Percentiles rank a stretch among this genome's conserved stretches.
Conservation (phyloP, 2,797 vertebrate genomes). For the Geotrypetes seraphini region DNA sequence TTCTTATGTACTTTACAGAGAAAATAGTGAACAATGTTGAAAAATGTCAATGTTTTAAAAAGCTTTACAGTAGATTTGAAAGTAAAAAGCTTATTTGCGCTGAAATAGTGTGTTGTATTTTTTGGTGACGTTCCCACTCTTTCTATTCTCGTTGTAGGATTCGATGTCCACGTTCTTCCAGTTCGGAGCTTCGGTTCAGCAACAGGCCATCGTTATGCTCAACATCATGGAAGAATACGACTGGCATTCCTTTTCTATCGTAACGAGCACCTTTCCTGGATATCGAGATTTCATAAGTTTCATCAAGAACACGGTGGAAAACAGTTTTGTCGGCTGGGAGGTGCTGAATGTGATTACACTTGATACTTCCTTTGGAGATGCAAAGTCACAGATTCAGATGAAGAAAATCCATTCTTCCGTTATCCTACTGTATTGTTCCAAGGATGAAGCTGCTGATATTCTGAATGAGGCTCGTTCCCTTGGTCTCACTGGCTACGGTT, state of each 20-base stretch:
- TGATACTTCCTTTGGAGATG: slow-evolving; percentile 82
- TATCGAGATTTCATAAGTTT: slow-evolving; percentile 92
- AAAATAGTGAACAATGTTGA: too few relatives aligned
- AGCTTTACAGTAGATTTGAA: too few relatives aligned
- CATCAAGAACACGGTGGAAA: slow-evolving; percentile 90
- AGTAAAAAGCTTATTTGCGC: too few relatives aligned
- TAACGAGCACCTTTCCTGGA: slow-evolving; percentile 92
- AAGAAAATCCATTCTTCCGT: slow-evolving; percentile 95
- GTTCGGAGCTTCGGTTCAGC: slow-evolving; percentile 94
- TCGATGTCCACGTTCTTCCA: slow-evolving; percentile 94
- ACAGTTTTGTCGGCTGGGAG: slow-evolving; percentile 96
- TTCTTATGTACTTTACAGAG: too few relatives aligned
- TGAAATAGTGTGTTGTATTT: too few relatives aligned
- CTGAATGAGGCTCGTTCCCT: slow-evolving; percentile 89
- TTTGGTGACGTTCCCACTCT: too few relatives aligned
- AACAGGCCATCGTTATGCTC: slow-evolving; percentile 88
- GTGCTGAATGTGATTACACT: slow-evolving; percentile 84
- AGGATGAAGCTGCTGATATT: slow-evolving; percentile 84
- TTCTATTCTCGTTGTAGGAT: slow-evolving; percentile 63
- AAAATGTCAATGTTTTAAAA: too few relatives aligned
- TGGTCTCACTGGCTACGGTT: slow-evolving; percentile 88
- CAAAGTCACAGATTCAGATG: slow-evolving; percentile 81
- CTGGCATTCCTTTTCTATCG: slow-evolving; percentile 94
- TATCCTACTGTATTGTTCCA: slow-evolving; percentile 89
- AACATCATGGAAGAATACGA: slow-evolving; percentile 99